phyloP scores from a whole-genome alignment of 1,140 invertebrate genomes.

The Chrysoperla carnea region DNA sequence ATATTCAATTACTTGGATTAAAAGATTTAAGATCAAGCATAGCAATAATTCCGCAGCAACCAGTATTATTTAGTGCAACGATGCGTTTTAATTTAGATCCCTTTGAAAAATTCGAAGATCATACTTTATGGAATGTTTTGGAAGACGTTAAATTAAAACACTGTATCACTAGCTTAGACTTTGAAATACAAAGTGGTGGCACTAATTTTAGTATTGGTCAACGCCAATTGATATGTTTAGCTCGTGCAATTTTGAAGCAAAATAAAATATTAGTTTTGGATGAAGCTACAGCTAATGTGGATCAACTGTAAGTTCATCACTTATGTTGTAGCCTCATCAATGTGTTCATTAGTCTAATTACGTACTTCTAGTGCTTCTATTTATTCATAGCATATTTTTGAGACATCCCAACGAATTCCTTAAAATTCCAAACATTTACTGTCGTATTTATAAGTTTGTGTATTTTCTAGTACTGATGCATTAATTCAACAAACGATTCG shows the following conservation, averaged over 20 bases:
- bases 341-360: no score
- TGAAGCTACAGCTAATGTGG: slow-evolving; percentile 55
- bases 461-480: slow-evolving; percentile 27
- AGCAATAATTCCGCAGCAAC: slow-evolving; percentile 83
- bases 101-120: slow-evolving; percentile 62
- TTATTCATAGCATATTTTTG: no score
- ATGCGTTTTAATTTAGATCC: slow-evolving; percentile 73
- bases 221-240: slow-evolving; percentile 68
- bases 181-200: slow-evolving; percentile 49
- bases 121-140: slow-evolving; percentile 62
- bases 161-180: slow-evolving; percentile 27
- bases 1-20: slow-evolving; percentile 36
- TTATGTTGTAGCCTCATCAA: no score
- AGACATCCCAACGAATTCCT: no score
- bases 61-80: slow-evolving; percentile 70
- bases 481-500: slow-evolving; percentile 42
- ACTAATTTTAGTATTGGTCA: slow-evolving; percentile 72
- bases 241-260: slow-evolving; percentile 56
- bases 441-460: no score
- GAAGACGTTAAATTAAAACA: slow-evolving; percentile 58
- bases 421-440: no score
- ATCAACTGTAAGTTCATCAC: slow-evolving; percentile 21
- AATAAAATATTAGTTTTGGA: slow-evolving; percentile 54
- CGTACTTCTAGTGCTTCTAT: no score
- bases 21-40: slow-evolving; percentile 58